A percentile compares a stretch with the other conserved stretches of the same genome.
These are phyloP conservation scores for Kryphioiulus occultus DNA, from an alignment of 2,888 invertebrate species.

Conservation along the genomic window DNA sequence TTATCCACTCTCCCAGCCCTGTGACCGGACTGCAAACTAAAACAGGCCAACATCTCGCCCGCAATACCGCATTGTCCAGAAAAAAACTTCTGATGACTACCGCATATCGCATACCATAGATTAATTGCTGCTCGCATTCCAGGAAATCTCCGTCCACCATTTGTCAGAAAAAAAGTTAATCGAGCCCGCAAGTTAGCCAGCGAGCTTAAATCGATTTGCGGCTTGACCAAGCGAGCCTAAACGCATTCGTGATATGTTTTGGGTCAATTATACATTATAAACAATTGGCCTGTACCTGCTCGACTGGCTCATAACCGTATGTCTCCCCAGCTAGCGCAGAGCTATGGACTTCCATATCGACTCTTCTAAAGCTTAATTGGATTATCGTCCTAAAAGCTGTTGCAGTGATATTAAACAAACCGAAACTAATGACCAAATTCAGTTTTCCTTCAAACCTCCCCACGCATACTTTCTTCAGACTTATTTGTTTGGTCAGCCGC, in stretches of 20 bases:
- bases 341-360: neutral
- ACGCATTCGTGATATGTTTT: neutral
- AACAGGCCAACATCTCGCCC: no score
- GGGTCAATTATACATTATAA: conserved; percentile 21
- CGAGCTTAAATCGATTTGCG: neutral
- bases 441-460: neutral
- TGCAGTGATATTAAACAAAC: conserved; percentile 26
- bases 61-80: no score
- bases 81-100: neutral
- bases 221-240: conserved; percentile 3
- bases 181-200: neutral
- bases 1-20: no score
- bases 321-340: neutral
- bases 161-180: conserved; percentile 1
- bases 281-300: neutral
- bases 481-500: conserved; percentile 28
- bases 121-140: neutral
- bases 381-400: conserved; percentile 26
- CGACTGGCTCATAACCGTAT: neutral
- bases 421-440: conserved; percentile 20
- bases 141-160: neutral
- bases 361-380: neutral
- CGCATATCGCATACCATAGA: neutral
- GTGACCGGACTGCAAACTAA: no score
- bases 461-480: neutral